These are phyloP conservation scores for Rhagoletis pomonella DNA, from an alignment of 1,140 invertebrate genomes.

Conservation along the genomic window DNA sequence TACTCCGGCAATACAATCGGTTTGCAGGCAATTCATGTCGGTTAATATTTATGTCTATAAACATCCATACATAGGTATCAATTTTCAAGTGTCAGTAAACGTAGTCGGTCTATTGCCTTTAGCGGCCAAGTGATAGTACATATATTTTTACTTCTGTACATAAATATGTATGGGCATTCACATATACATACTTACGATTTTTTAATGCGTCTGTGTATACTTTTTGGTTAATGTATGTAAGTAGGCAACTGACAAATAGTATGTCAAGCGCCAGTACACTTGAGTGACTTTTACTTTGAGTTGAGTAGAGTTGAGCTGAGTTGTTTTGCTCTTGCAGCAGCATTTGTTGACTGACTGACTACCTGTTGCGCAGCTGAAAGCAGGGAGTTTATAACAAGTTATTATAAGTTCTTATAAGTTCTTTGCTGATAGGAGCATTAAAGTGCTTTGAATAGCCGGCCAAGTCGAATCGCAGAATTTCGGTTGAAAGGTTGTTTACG, in stretches of 20 bases:
- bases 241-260: background rate
- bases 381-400: no score
- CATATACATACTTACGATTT: background rate
- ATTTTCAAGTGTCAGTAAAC: conserved; percentile 3
- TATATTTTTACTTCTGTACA: background rate
- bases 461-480: conserved; percentile 8
- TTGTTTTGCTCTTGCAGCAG: background rate
- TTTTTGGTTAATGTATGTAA: background rate
- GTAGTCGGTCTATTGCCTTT: background rate
- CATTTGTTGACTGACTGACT: background rate
- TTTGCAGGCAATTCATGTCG: background rate
- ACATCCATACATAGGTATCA: background rate
- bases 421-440: background rate
- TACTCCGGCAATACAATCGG: background rate
- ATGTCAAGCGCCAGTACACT: background rate
- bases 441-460: background rate
- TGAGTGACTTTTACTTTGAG: background rate
- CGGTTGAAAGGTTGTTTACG: background rate
- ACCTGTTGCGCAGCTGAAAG: conserved; percentile 2
- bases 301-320: background rate
- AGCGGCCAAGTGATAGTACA: background rate
- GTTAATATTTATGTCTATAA: background rate
- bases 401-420: no score
- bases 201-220: no score
- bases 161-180: background rate